A percentile compares a stretch with the other conserved stretches of the same genome.
These are phyloP conservation scores for Nibea albiflora DNA, from an alignment of 2,113 vertebrate genomes.

Conservation along the genomic window DNA sequence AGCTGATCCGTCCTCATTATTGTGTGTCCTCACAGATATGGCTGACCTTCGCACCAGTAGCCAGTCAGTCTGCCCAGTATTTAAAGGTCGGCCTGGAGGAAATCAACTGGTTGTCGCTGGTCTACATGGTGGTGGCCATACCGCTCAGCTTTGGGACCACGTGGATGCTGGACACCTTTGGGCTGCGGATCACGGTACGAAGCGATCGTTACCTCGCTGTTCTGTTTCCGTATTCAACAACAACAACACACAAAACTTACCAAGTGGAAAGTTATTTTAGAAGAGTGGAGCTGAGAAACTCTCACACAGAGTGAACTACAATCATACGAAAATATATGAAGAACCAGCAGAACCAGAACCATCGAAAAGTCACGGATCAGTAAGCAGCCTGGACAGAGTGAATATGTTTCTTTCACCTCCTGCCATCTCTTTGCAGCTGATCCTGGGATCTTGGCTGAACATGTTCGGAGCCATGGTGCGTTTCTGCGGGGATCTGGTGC, in stretches of 20 bases:
- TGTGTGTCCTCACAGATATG: constrained; percentile 83
- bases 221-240: neutral
- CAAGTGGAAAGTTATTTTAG: neutral
- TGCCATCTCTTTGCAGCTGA: constrained; percentile 79
- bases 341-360: no score
- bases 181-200: constrained; percentile 89
- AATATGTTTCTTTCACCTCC: neutral
- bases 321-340: no score
- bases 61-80: constrained; percentile 84
- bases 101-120: constrained; percentile 91
- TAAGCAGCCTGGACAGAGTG: neutral
- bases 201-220: no score
- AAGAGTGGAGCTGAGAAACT: neutral
- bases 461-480: constrained; percentile 87
- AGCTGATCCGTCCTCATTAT: neutral
- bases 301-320: no score
- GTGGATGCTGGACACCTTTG: constrained; percentile 92
- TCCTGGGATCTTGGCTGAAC: constrained; percentile 92
- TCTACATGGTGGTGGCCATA: constrained; percentile 91
- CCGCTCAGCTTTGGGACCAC: constrained; percentile 88
- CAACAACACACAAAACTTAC: neutral
- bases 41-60: constrained; percentile 95
- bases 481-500: constrained; percentile 67
- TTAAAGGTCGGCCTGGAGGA: constrained; percentile 81
- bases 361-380: no score